These are phyloP conservation scores for Brenthis ino DNA, from an alignment of 2,888 invertebrate genomes.

Conservation along the genomic window DNA sequence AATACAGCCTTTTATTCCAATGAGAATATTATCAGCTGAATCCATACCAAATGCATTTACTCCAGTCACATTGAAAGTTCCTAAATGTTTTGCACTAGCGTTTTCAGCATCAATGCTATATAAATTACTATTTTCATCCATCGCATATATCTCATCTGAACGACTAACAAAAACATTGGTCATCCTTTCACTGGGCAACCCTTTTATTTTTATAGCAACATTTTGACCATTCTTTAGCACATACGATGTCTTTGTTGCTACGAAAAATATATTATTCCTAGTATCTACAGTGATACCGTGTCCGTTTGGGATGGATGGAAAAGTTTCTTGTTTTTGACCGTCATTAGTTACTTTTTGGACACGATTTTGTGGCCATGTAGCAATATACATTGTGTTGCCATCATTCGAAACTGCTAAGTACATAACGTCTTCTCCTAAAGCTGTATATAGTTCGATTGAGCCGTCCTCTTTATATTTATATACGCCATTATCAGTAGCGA, in stretches of 20 bases:
- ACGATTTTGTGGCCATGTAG: conserved; percentile 75
- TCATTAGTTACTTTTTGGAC: conserved; percentile 67
- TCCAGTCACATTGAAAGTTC: conserved; percentile 59
- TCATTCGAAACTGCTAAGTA: conserved; percentile 65
- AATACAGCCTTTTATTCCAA: conserved; percentile 65
- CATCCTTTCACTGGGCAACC: conserved; percentile 66
- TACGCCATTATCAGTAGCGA: conserved; percentile 75
- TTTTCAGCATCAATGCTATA: conserved; percentile 62
- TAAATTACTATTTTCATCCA: conserved; percentile 72
- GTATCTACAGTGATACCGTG: conserved; percentile 70
- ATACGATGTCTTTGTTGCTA: conserved; percentile 69
- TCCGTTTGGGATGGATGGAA: conserved; percentile 66
- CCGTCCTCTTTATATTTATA: conserved; percentile 71
- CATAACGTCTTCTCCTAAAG: conserved; percentile 74
- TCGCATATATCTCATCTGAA: conserved; percentile 67
- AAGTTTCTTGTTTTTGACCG: conserved; percentile 62
- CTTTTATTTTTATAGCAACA: conserved; percentile 69
- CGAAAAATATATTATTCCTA: conserved; percentile 69
- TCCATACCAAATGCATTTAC: conserved; percentile 74
- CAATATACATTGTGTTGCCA: conserved; percentile 65
- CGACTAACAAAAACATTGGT: conserved; percentile 68
- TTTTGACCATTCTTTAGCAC: conserved; percentile 58
- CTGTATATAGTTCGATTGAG: conserved; percentile 61
- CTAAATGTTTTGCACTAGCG: conserved; percentile 59
- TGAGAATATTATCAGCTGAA: conserved; percentile 65